Evolutionary conservation across 2,797 vertebrate species (phyloP).

Genomic region (Haliaeetus vocifer): DNA sequence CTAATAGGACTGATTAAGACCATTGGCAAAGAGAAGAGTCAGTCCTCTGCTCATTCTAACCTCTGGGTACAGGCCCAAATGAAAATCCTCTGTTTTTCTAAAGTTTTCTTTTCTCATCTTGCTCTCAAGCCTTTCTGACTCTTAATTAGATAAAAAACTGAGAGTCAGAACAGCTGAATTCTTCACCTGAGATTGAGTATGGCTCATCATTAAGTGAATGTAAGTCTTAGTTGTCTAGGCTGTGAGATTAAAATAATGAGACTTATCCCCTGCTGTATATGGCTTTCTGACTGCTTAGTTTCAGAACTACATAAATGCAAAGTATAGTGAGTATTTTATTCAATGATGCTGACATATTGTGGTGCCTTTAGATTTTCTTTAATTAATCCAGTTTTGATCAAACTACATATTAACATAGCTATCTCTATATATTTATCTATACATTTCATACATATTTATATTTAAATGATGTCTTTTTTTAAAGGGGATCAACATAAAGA

Average conservation of each 20-base stretch:
- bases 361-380: neutral
- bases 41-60: neutral
- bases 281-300: neutral
- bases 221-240: neutral
- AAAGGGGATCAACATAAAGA: conserved; percentile 43
- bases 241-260: neutral
- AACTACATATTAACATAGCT: neutral
- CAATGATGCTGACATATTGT: neutral
- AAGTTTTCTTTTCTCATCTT: neutral
- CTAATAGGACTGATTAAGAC: neutral
- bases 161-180: neutral
- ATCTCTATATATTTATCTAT: conserved; percentile 15
- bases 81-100: neutral
- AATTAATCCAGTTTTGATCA: neutral
- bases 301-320: neutral
- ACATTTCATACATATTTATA: conserved; percentile 6
- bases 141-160: neutral
- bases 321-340: neutral
- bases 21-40: neutral
- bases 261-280: neutral
- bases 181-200: neutral
- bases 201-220: neutral
- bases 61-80: neutral
- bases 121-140: neutral
- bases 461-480: conserved; percentile 10